A percentile compares a stretch with the other conserved stretches of the same genome.
Conservation (phyloP, 2,888 invertebrate genomes). For the Bombylius major region DNA sequence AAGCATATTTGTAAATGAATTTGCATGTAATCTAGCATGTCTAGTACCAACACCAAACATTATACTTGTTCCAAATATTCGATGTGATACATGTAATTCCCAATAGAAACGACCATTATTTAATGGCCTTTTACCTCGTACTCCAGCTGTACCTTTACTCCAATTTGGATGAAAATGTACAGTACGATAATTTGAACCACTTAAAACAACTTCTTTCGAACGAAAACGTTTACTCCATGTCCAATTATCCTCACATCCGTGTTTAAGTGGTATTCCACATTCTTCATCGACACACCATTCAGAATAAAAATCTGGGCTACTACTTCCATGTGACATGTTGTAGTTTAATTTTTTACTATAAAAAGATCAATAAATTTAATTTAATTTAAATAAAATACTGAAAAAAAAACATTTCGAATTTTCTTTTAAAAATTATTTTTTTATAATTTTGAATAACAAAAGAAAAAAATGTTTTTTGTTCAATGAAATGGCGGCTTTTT, state of each 20-base stretch:
- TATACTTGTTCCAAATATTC: constrained; percentile 60
- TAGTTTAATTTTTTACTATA: no score
- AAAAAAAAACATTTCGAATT: no score
- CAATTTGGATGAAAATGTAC: constrained; percentile 63
- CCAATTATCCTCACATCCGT: constrained; percentile 53
- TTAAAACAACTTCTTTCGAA: constrained; percentile 45
- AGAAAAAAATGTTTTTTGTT: no score
- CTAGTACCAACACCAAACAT: constrained; percentile 59
- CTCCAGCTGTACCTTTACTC: constrained; percentile 62
- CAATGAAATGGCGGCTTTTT: no score
- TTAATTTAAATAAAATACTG: no score
- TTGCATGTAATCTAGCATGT: constrained; percentile 47
- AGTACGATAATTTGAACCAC: constrained; percentile 42
- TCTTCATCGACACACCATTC: constrained; percentile 2
- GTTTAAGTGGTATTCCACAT: constrained; percentile 21
- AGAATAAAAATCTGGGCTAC: no score
- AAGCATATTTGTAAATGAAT: constrained; percentile 54
- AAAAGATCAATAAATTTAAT: no score
- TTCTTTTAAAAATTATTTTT: no score
- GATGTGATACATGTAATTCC: constrained; percentile 49
- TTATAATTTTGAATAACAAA: no score
- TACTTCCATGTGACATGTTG: no score
- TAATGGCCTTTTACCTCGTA: constrained; percentile 50
- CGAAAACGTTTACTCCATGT: constrained; percentile 50
- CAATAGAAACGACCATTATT: constrained; percentile 53